A percentile compares a stretch with the other conserved stretches of the same genome.
These are phyloP conservation scores for Penaeus indicus DNA, from an alignment of 1,140 invertebrate genomes.

Conservation along the genomic window DNA sequence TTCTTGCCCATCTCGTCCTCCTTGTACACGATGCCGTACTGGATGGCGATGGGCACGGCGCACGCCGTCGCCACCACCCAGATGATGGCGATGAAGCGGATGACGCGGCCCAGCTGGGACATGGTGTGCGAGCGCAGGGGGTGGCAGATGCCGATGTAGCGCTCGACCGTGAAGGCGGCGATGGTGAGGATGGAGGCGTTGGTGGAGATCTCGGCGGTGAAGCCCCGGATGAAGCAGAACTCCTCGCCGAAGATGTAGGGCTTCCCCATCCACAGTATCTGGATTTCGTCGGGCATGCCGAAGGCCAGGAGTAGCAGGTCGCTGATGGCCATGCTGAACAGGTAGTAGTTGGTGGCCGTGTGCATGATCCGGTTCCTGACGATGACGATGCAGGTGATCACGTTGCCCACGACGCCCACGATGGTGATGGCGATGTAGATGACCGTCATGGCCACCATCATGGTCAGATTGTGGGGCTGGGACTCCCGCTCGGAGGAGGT, in stretches of 20 bases:
- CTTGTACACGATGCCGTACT: constrained; percentile 65
- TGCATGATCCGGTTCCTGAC: constrained; percentile 74
- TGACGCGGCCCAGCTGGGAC: constrained; percentile 71
- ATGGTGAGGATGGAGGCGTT: constrained; percentile 95
- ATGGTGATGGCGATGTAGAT: constrained; percentile 70
- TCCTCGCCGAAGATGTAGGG: constrained; percentile 89
- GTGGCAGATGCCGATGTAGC: constrained; percentile 95
- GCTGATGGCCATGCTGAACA: constrained; percentile 81
- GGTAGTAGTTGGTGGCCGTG: constrained; percentile 86
- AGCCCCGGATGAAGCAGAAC: constrained; percentile 87
- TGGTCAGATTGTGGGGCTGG: constrained; percentile 19
- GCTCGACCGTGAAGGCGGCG: constrained; percentile 92
- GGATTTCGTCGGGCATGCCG: constrained; percentile 86
- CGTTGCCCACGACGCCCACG: constrained; percentile 75
- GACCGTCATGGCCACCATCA: constrained; percentile 65
- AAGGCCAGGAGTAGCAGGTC: constrained; percentile 75
- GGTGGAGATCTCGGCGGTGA: constrained; percentile 89
- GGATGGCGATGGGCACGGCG: constrained; percentile 80
- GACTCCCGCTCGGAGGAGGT: not conserved
- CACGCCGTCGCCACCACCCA: constrained; percentile 77
- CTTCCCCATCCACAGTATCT: constrained; percentile 87
- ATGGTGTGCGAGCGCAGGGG: constrained; percentile 88
- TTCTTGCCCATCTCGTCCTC: not conserved
- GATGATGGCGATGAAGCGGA: constrained; percentile 75
- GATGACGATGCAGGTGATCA: constrained; percentile 77